Conservation (phyloP, 2,888 invertebrate species). For the Chouioia cunea region DNA sequence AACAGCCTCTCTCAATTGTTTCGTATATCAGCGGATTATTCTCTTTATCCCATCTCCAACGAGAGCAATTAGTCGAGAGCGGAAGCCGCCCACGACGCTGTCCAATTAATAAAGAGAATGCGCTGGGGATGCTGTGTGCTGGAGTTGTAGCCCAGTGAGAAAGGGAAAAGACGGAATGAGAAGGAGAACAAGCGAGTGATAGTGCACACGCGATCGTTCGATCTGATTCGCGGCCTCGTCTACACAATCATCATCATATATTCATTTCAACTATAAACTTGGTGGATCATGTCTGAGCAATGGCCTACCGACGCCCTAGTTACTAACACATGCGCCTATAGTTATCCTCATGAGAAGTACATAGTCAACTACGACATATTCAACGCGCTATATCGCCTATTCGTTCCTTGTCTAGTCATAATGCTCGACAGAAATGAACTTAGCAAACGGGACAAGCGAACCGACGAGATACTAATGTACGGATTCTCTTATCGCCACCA, state of each 20-base stretch:
- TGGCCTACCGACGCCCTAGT: constrained; percentile 22
- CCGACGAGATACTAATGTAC: no score
- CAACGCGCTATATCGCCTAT: no score
- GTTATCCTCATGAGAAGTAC: constrained; percentile 34
- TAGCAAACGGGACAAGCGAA: no score
- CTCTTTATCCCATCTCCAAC: constrained; percentile 54
- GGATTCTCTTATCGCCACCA: no score
- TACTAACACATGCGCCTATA: constrained; percentile 22
- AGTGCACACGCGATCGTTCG: constrained; percentile 38
- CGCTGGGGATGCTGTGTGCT: not conserved
- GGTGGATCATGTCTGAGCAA: constrained; percentile 26
- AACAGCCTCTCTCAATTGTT: not conserved
- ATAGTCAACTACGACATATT: no score
- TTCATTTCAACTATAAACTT: not conserved
- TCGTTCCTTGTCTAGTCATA: no score
- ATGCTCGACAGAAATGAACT: no score
- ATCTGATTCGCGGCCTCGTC: constrained; percentile 21
- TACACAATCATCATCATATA: not conserved
- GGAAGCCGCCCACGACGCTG: constrained; percentile 64
- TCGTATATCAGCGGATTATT: constrained; percentile 27
- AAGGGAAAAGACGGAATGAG: not conserved
- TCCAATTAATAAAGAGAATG: constrained; percentile 63
- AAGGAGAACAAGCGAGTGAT: constrained; percentile 27
- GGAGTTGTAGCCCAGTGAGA: not conserved
- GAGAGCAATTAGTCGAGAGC: constrained; percentile 63